Conservation (phyloP, 2,888 invertebrate species). For the Creontiades dilutus region DNA sequence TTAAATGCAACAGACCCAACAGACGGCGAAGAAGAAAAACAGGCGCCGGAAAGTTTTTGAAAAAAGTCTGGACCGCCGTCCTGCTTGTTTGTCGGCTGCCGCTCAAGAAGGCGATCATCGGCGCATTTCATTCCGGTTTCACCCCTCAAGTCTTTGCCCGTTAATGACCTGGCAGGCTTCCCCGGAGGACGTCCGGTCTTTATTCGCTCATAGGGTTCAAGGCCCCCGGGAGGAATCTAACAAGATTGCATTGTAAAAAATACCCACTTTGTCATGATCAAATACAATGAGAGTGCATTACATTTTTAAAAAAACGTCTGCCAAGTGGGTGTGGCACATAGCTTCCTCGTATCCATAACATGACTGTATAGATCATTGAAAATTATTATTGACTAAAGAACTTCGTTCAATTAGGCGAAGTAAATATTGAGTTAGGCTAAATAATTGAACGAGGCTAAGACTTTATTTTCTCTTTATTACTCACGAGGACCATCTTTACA, state of each 20-base stretch:
- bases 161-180: background rate
- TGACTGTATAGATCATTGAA: no score
- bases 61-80: slow-evolving; percentile 2
- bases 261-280: background rate
- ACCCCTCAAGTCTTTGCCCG: slow-evolving; percentile 27
- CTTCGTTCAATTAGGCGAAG: no score
- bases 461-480: no score
- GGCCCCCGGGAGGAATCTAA: background rate
- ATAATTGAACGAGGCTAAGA: no score
- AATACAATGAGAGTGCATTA: no score
- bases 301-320: no score
- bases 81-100: background rate
- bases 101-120: slow-evolving; percentile 10
- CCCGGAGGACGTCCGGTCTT: slow-evolving; percentile 14
- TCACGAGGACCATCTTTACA: no score
- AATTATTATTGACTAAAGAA: no score
- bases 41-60: background rate
- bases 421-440: no score
- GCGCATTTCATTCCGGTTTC: slow-evolving; percentile 18
- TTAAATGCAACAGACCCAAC: no score
- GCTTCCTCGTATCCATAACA: no score
- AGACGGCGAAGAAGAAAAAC: background rate
- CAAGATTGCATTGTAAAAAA: background rate
- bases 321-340: no score
- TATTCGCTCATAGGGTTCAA: slow-evolving; percentile 2